A percentile compares a stretch with the other conserved stretches of the same genome.
Evolutionary conservation across 2,113 vertebrate genomes (phyloP).

Genomic region (Petromus typicus): DNA sequence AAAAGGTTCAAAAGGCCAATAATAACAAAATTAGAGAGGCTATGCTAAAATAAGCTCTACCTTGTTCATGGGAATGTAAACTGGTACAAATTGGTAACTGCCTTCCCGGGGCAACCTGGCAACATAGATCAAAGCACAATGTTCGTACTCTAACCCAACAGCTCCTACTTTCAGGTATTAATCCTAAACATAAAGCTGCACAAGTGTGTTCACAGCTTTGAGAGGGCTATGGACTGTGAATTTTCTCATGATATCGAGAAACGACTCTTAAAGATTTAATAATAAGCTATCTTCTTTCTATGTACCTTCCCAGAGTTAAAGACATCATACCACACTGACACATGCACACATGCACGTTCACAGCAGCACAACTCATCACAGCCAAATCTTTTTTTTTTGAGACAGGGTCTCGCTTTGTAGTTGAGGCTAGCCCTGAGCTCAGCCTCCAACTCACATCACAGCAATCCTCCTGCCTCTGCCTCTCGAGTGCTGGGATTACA

Average conservation of each 20-base stretch:
- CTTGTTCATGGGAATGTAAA: background rate
- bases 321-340: background rate
- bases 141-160: background rate
- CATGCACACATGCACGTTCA: background rate
- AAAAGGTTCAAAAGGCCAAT: background rate
- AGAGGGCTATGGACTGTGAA: background rate
- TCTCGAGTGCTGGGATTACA: no score
- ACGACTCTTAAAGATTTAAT: background rate
- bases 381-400: no score
- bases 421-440: no score
- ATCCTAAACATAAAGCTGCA: background rate
- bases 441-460: no score
- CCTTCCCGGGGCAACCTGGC: background rate
- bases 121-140: background rate
- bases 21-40: background rate
- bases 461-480: no score
- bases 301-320: background rate
- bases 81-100: background rate
- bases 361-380: background rate
- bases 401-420: no score
- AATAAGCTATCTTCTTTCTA: background rate
- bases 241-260: background rate
- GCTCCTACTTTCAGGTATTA: background rate
- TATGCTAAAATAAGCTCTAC: no score
- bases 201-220: background rate